These are phyloP conservation scores for Rhopalosiphum nymphaeae DNA, from an alignment of 2,888 invertebrate species.

Conservation along the genomic window DNA sequence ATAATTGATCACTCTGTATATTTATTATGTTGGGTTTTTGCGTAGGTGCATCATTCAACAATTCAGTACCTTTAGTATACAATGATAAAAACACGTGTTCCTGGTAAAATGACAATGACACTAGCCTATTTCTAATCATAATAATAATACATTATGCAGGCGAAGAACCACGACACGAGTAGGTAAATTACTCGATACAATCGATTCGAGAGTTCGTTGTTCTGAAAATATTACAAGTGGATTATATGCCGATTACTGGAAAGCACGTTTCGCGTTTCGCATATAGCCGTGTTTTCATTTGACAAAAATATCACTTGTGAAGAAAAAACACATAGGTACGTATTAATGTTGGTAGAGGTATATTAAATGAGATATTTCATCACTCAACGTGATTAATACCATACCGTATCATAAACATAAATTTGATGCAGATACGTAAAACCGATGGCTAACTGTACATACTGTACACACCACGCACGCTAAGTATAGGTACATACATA, in stretches of 20 bases:
- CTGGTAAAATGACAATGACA: background rate
- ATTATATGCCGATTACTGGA: background rate
- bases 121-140: background rate
- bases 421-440: background rate
- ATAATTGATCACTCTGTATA: no score
- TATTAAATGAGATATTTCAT: background rate
- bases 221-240: background rate
- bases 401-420: background rate
- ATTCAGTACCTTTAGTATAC: background rate
- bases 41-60: background rate
- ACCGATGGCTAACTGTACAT: background rate
- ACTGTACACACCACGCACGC: background rate
- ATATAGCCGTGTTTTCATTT: background rate
- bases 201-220: background rate
- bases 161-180: background rate
- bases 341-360: background rate
- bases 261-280: background rate
- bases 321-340: background rate
- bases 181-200: background rate
- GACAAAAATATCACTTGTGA: background rate
- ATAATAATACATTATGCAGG: background rate
- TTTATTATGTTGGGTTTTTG: background rate
- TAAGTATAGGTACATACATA: background rate
- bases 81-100: background rate
- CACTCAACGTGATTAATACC: slow-evolving; percentile 17